Base-by-base conservation (phyloP, 2,888 invertebrate species). In the Caenorhabditis macrosperma region DNA sequence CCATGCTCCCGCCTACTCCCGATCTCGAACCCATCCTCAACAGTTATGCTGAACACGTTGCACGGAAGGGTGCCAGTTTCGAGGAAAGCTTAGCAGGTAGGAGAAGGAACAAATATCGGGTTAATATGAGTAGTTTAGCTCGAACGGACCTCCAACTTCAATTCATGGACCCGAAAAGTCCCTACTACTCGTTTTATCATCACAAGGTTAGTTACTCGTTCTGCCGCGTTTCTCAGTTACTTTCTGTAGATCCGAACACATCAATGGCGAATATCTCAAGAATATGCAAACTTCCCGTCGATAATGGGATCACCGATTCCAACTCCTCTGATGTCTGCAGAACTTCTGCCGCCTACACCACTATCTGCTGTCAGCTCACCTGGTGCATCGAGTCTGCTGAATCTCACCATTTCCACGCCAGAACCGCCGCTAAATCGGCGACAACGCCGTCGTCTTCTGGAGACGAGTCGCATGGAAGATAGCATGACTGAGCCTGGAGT, bases 11-110 rank as follows among this genome's bases (percentile, higher is more conserved):
- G 1, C 97, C 97, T 0, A 94, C 95, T 0, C 94, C 94, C 4
- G 95, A 95, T 86, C 92, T 95, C 0, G 94, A 94, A 90, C 93
- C 95, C 22, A 95, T 98, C 9, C 95, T 99, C 74, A 96, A 97
- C 91, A 96, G 97, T 91, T 96, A 98, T 94, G 97, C 98, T 0
- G 94, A 94, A 82, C 97, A 97, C 91, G 97, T 99, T 0, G 95
- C 95, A 0, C 95, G 96, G 87, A 97, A 97, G 91, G 99, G 98
- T 0, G 94, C 94, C 68, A 95, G 95, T 88, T 97, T 98, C 91
- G 97, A 98, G 87, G 88, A 89, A 33, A 94, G 94, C 38, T 91
- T 92, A 12, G 76, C 81, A 22, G 81, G 87, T 87, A 24, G 2
- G n/a, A n/a, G n/a, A n/a, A n/a, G n/a, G n/a, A n/a, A n/a, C n/a